Conservation (phyloP, 2,113 vertebrate species). For the Phodopus roborovskii region DNA sequence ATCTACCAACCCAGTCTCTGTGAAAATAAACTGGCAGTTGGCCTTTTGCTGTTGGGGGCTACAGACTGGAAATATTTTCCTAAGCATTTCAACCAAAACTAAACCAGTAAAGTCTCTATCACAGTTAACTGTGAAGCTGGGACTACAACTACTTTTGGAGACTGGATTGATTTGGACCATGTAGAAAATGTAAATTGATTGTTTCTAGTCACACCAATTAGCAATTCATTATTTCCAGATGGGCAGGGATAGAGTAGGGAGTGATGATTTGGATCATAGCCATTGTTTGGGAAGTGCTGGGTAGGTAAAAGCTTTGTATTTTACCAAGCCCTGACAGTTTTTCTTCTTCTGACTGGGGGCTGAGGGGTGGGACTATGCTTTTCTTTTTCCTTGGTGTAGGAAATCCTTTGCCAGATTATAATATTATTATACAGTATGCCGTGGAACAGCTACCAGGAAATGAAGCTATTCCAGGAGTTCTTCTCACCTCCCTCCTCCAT, state of each 20-base stretch:
- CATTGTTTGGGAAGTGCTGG: conserved; percentile 57
- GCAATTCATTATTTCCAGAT: conserved; percentile 61
- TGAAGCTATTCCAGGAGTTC: conserved; percentile 60
- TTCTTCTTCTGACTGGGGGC: neutral
- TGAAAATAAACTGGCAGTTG: conserved; percentile 38
- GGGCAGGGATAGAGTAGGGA: neutral
- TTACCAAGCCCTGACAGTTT: conserved; percentile 56
- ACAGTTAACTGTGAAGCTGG: conserved; percentile 31
- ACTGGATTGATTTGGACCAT: conserved; percentile 17
- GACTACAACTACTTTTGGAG: conserved; percentile 4
- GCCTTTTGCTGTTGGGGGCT: neutral
- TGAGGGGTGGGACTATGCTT: conserved; percentile 44
- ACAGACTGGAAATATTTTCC: conserved; percentile 23
- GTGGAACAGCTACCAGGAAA: conserved; percentile 73
- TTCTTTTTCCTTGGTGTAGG: conserved; percentile 65
- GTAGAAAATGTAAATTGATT: conserved; percentile 57
- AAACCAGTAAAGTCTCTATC: conserved; percentile 12
- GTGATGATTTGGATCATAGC: conserved; percentile 44
- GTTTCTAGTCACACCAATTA: conserved; percentile 48
- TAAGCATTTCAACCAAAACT: conserved; percentile 39
- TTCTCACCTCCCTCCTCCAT: neutral
- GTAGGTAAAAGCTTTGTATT: conserved; percentile 39
- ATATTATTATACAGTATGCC: conserved; percentile 73
- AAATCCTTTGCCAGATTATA: conserved; percentile 70
- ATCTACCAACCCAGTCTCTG: neutral